These are phyloP conservation scores for Galerucella pusilla DNA, from an alignment of 2,888 invertebrate species.

Conservation along the genomic window DNA sequence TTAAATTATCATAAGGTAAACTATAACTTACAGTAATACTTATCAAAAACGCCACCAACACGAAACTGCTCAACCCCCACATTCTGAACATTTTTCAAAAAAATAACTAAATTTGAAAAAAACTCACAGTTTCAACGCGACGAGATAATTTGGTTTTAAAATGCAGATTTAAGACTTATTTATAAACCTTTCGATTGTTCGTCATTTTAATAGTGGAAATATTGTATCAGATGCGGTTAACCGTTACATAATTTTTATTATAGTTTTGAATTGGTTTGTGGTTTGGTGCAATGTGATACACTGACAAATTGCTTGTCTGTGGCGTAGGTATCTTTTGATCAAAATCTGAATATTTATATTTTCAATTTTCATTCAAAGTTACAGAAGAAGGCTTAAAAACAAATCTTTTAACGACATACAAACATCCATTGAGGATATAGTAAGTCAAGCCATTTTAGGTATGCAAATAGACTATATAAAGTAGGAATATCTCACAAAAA, in stretches of 20 bases:
- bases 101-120: not conserved
- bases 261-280: slow-evolving; percentile 27
- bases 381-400: not conserved
- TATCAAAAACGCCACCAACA: slow-evolving; percentile 5
- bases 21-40: slow-evolving; percentile 21
- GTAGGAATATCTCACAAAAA: too few relatives aligned
- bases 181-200: slow-evolving; percentile 25
- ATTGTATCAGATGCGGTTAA: slow-evolving; percentile 30
- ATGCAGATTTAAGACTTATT: slow-evolving; percentile 16
- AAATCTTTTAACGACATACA: too few relatives aligned
- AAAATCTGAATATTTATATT: not conserved
- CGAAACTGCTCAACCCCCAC: not conserved
- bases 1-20: slow-evolving; percentile 50
- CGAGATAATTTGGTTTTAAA: slow-evolving; percentile 19
- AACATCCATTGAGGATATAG: too few relatives aligned
- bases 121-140: not conserved
- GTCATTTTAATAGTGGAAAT: slow-evolving; percentile 21
- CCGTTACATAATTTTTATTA: slow-evolving; percentile 25
- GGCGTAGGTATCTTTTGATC: slow-evolving; percentile 21
- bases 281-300: slow-evolving; percentile 26
- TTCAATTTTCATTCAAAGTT: not conserved
- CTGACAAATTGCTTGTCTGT: slow-evolving; percentile 15
- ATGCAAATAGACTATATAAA: too few relatives aligned
- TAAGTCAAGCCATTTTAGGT: too few relatives aligned
- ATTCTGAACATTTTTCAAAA: slow-evolving; percentile 7